These are phyloP conservation scores for Ochropacha duplaris DNA, from an alignment of 2,888 invertebrate genomes.

Conservation along the genomic window DNA sequence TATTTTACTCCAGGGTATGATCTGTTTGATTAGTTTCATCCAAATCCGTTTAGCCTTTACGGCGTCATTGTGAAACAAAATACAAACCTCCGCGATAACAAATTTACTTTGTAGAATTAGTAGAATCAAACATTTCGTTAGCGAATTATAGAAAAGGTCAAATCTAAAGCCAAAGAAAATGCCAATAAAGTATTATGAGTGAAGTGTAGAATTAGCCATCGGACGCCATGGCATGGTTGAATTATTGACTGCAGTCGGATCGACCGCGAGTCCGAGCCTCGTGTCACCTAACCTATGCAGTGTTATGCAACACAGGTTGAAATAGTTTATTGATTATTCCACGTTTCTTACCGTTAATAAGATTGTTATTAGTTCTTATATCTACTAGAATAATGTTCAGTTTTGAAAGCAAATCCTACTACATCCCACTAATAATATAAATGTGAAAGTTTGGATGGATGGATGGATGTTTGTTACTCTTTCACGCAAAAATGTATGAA, in stretches of 20 bases:
- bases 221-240: conserved; percentile 36
- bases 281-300: conserved; percentile 16
- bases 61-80: no score
- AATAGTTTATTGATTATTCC: background rate
- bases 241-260: conserved; percentile 59
- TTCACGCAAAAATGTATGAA: no score
- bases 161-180: background rate
- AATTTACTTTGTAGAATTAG: no score
- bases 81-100: no score
- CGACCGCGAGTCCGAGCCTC: conserved; percentile 29
- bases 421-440: no score
- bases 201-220: background rate
- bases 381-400: no score
- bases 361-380: background rate
- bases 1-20: no score
- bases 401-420: no score
- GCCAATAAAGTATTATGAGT: background rate
- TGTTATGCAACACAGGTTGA: conserved; percentile 16
- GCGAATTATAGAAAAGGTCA: background rate
- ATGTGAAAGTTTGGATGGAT: no score
- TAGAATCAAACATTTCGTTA: background rate
- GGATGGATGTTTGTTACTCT: no score
- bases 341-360: background rate
- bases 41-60: no score
- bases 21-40: no score